These are phyloP conservation scores for Nothocercus julius DNA, from an alignment of 2,113 vertebrate genomes.

Conservation along the genomic window DNA sequence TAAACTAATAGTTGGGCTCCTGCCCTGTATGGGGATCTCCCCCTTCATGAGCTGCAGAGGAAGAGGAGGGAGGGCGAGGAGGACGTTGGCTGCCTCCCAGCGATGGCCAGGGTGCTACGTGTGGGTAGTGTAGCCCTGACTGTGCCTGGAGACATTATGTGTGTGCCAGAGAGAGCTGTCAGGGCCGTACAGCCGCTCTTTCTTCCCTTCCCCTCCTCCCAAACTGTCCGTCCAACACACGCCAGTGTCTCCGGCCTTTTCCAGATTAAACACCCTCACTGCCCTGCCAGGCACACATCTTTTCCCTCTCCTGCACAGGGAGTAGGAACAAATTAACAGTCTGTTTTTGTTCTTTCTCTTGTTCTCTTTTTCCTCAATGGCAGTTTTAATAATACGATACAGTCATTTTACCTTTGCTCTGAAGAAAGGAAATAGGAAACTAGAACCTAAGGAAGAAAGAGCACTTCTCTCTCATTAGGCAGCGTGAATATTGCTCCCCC, in stretches of 20 bases:
- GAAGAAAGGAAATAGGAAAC: not conserved
- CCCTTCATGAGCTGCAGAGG: not conserved
- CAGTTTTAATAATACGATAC: not conserved
- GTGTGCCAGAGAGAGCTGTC: not conserved
- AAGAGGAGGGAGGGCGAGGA: not conserved
- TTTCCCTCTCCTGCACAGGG: not conserved
- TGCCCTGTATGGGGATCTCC: not conserved
- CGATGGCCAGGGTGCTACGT: not conserved
- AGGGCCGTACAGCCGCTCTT: not conserved
- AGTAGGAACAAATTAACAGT: not conserved
- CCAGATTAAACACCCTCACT: not conserved
- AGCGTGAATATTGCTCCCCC: not conserved
- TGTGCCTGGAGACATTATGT: not conserved
- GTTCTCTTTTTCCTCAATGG: not conserved
- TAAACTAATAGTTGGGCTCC: not conserved
- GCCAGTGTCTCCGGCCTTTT: not conserved
- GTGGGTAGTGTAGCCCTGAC: not conserved
- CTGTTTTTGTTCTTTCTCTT: not conserved
- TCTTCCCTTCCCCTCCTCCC: not conserved
- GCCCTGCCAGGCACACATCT: not conserved
- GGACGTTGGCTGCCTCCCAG: not conserved
- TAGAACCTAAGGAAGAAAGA: not conserved
- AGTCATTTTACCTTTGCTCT: not conserved
- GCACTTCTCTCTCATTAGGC: not conserved
- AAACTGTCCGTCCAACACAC: not conserved